These are phyloP conservation scores for Monomorium pharaonis DNA, from an alignment of 1,140 invertebrate genomes.

Conservation along the genomic window DNA sequence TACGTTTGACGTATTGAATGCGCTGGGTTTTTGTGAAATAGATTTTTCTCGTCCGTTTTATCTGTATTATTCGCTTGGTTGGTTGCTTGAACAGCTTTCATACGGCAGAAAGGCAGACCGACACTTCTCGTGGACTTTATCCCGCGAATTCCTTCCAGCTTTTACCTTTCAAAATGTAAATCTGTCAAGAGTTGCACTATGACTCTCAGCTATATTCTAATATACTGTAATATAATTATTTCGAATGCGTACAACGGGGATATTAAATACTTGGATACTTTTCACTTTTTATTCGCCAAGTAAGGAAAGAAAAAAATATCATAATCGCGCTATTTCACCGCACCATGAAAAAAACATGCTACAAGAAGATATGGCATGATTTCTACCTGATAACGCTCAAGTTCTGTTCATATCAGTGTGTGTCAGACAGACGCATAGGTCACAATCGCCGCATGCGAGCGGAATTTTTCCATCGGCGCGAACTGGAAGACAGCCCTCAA, in stretches of 20 bases:
- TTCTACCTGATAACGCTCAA: neutral
- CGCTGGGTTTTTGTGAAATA: neutral
- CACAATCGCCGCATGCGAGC: constrained; percentile 10
- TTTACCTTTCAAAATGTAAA: neutral
- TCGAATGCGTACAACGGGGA: neutral
- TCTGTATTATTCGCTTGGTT: constrained; percentile 28
- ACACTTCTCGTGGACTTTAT: neutral
- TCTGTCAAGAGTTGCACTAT: neutral
- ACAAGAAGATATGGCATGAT: neutral
- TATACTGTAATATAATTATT: constrained; percentile 7
- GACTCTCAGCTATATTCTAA: neutral
- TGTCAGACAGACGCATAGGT: neutral
- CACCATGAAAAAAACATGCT: neutral
- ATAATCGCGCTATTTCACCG: neutral
- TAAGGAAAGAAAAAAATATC: neutral
- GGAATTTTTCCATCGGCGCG: constrained; percentile 13
- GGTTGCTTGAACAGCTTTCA: constrained; percentile 27
- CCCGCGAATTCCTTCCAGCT: neutral
- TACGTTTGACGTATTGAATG: neutral
- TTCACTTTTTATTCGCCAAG: neutral
- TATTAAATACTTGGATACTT: neutral
- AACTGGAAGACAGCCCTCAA: constrained; percentile 9
- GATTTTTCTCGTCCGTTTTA: neutral
- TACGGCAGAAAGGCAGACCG: neutral
- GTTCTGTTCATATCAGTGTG: neutral